Evolutionary conservation across 2,113 vertebrate genomes (phyloP).

Genomic region (Lagopus muta): DNA sequence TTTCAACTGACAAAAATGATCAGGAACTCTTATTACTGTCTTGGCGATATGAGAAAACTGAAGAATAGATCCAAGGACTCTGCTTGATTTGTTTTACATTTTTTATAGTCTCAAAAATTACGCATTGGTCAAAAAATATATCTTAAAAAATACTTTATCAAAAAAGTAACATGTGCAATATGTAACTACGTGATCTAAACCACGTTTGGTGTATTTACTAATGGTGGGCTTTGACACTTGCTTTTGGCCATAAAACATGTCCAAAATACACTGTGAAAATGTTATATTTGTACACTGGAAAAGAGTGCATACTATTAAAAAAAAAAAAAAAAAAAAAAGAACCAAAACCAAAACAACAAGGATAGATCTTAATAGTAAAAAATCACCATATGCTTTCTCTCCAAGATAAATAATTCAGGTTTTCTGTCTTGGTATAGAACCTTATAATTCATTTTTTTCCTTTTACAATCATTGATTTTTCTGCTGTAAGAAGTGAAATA

Average conservation of each 20-base stretch:
- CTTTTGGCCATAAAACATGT: neutral
- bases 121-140: neutral
- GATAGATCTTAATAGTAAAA: neutral
- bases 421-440: neutral
- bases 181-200: neutral
- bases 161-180: neutral
- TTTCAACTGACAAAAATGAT: neutral
- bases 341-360: neutral
- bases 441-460: neutral
- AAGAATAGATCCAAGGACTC: neutral
- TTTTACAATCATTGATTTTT: conserved; percentile 33
- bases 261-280: neutral
- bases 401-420: neutral
- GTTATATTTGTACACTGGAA: neutral
- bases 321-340: no score
- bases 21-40: neutral
- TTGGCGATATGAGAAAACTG: neutral
- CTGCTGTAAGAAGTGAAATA: neutral
- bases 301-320: neutral
- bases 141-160: neutral
- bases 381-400: neutral
- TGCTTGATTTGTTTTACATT: neutral
- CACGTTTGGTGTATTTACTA: neutral
- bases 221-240: neutral
- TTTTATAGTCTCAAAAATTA: neutral